Percentiles rank a stretch among this genome's conserved stretches.
These are phyloP conservation scores for Manduca sexta DNA, from an alignment of 1,140 invertebrate species.

Conservation along the genomic window DNA sequence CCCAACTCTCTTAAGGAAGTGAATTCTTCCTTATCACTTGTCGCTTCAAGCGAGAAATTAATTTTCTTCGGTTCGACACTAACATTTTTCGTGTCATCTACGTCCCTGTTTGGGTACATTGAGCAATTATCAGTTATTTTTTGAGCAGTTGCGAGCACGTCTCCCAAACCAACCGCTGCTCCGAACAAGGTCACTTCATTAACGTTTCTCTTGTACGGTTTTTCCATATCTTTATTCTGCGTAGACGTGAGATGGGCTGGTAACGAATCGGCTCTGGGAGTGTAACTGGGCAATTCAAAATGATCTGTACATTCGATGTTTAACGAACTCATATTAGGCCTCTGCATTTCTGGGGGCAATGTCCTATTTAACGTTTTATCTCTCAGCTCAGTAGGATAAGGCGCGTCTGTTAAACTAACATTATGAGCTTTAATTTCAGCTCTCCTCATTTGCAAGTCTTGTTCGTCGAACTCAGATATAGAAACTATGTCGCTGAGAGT, in stretches of 20 bases:
- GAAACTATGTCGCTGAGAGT: conserved; percentile 81
- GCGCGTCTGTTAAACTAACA: conserved; percentile 29
- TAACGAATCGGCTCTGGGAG: conserved; percentile 52
- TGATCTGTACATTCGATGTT: conserved; percentile 43
- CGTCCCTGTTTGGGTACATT: conserved; percentile 66
- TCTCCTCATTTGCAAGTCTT: conserved; percentile 71
- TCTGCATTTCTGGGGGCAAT: conserved; percentile 43
- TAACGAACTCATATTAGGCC: conserved; percentile 53
- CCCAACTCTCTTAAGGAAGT: conserved; percentile 55
- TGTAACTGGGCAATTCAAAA: conserved; percentile 32
- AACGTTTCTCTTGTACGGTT: conserved; percentile 55
- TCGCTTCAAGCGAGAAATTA: conserved; percentile 56
- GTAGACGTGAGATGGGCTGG: conserved; percentile 56
- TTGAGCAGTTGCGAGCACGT: conserved; percentile 24
- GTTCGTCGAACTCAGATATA: conserved; percentile 80
- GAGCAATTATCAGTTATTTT: conserved; percentile 65
- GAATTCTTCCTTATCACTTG: conserved; percentile 49
- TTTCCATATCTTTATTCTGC: conserved; percentile 38
- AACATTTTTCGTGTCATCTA: conserved; percentile 47
- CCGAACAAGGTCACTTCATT: conserved; percentile 70
- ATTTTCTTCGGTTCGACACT: conserved; percentile 67
- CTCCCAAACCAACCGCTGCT: conserved; percentile 2
- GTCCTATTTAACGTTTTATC: conserved; percentile 47
- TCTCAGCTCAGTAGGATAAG: conserved; percentile 17
- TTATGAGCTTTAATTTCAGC: conserved; percentile 54